These are phyloP conservation scores for Myrmecobius fasciatus DNA, from an alignment of 2,113 vertebrate species.

Conservation along the genomic window DNA sequence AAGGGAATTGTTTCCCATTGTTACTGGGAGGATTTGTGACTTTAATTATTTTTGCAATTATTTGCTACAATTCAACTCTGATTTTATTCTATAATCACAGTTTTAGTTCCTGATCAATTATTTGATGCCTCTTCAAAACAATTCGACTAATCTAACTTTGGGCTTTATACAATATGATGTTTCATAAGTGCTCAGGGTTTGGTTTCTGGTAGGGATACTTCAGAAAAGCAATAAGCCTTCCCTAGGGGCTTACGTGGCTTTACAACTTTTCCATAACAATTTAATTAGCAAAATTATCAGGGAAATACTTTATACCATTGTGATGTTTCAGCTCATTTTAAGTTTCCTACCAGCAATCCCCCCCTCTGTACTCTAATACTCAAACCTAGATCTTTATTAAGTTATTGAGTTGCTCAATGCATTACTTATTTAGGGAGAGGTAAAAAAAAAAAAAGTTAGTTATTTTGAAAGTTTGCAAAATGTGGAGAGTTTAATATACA, in stretches of 20 bases:
- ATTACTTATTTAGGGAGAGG: constrained; percentile 25
- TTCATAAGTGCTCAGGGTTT: constrained; percentile 55
- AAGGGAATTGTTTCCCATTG: constrained; percentile 78
- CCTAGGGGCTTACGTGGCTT: constrained; percentile 55
- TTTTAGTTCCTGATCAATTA: constrained; percentile 85
- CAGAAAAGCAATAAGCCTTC: constrained; percentile 68
- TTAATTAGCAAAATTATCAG: constrained; percentile 80
- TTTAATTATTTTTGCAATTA: constrained; percentile 87
- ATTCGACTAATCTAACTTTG: constrained; percentile 73
- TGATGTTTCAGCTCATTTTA: constrained; percentile 64
- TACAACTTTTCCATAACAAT: constrained; percentile 74
- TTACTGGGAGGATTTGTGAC: constrained; percentile 80
- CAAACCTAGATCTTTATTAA: constrained; percentile 58
- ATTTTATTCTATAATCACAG: constrained; percentile 84
- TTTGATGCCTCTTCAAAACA: constrained; percentile 85
- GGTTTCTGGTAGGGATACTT: constrained; percentile 67
- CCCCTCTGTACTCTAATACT: not conserved
- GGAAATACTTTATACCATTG: constrained; percentile 48
- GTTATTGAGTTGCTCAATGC: constrained; percentile 7
- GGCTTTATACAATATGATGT: constrained; percentile 39
- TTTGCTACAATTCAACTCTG: constrained; percentile 83
- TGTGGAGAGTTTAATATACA: constrained; percentile 17
- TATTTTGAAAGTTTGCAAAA: constrained; percentile 21
- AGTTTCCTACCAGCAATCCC: constrained; percentile 27
- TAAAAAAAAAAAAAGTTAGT: not conserved